A percentile compares a stretch with the other conserved stretches of the same genome.
Evolutionary conservation across 2,888 invertebrate genomes (phyloP).

Genomic region (Epinotia demarniana): DNA sequence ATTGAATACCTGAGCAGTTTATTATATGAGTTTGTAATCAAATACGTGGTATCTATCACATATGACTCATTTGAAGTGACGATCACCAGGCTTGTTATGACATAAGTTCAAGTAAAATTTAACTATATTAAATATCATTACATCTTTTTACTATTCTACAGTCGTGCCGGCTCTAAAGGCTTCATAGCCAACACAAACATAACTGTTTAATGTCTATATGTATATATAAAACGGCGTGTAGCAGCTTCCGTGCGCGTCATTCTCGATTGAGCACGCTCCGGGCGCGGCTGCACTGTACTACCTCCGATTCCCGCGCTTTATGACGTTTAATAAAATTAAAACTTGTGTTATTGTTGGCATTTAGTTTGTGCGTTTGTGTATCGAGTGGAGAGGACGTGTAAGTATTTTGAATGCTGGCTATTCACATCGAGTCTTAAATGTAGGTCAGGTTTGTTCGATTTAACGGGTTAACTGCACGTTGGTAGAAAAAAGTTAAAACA

Average conservation of each 20-base stretch:
- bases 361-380: conserved; percentile 60
- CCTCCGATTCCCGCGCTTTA: conserved; percentile 62
- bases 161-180: conserved; percentile 59
- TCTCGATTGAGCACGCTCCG: conserved; percentile 69
- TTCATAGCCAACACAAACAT: conserved; percentile 70
- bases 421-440: conserved; percentile 58
- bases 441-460: conserved; percentile 66
- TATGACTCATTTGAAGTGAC: conserved; percentile 14
- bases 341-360: conserved; percentile 48
- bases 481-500: conserved; percentile 24
- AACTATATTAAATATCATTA: conserved; percentile 16
- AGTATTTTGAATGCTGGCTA: conserved; percentile 60
- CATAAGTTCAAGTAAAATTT: conserved; percentile 7
- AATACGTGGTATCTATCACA: conserved; percentile 7
- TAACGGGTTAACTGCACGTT: conserved; percentile 47
- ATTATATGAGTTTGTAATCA: conserved; percentile 11
- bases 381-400: conserved; percentile 63
- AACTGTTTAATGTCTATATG: conserved; percentile 77
- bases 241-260: conserved; percentile 80
- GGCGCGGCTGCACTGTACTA: conserved; percentile 69
- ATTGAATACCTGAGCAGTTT: conserved; percentile 15
- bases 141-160: conserved; percentile 24
- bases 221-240: conserved; percentile 72
- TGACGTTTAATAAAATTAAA: conserved; percentile 57
- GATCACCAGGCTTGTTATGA: conserved; percentile 25